Base-by-base conservation (phyloP, 2,797 vertebrate genomes). In the Acomys russatus region DNA sequence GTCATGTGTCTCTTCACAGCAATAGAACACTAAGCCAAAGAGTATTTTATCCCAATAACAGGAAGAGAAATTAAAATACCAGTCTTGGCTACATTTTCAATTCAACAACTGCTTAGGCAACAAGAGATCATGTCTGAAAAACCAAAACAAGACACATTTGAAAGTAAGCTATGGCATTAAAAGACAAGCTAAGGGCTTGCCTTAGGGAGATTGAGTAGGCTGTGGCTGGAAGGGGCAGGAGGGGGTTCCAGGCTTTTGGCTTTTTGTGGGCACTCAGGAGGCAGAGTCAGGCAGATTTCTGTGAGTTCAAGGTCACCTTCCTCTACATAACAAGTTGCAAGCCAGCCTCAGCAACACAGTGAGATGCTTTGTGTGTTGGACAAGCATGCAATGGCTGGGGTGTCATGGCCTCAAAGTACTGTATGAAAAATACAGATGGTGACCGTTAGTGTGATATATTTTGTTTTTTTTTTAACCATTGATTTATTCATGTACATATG, bases 401-500 rank as follows among this genome's bases (percentile, higher is more conserved):
- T 70, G 17, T 23, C 15, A 56, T 82, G 56, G n/a, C 28, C 64
- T 79, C 35, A 49, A 56, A 51, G 49, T 35, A 44, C 86, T 84
- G 74, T 89, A 76, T 61, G 91, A 63, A 71, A 71, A 94, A 71
- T 59, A 71, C 0, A 51, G n/a, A 28, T 87, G 63, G 70, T 91
- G 93, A 0, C 85, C 83, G 89, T 96, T 51, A 77, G 25, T 54
- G 33, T 94, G 91, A 12, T 44, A 76, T 10, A 94, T 59, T 22
- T 56, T 33, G 9, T 17, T 2, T 17, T 59, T 44, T 22, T 6
- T 59, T 59, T 80, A 23, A 87, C 84, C 84, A 35, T 10, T 56
- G n/a, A 10, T 56, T 38, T 71, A 35, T 71, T 70, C 68, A 56
- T 28, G 35, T 88, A 35, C 33, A 8, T 74, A 49, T 76, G 17